Percentiles rank a stretch among this genome's conserved stretches.
Evolutionary conservation across 2,888 invertebrate species (phyloP).

Genomic region (Rhodophaea formosa): DNA sequence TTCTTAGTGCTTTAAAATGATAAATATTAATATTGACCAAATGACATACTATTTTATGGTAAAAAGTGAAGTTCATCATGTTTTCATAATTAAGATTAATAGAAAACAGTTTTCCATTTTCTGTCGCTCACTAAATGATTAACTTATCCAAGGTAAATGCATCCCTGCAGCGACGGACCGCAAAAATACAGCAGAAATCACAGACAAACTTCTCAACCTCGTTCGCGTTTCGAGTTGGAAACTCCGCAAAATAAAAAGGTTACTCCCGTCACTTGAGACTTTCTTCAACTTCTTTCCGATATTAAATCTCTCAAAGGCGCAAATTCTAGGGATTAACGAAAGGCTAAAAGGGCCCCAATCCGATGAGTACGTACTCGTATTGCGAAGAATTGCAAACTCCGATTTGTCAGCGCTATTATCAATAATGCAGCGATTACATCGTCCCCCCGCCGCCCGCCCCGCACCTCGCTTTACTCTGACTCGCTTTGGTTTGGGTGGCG

Average conservation of each 20-base stretch:
- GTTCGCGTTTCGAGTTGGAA: slow-evolving; percentile 10
- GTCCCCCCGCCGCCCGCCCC: slow-evolving; percentile 24
- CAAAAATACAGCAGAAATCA: slow-evolving; percentile 8
- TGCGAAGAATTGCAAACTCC: slow-evolving; percentile 13
- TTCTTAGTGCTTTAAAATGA: too few species aligned
- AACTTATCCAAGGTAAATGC: neutral
- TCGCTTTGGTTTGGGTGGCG: too few species aligned
- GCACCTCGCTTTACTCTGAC: neutral
- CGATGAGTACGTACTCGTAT: slow-evolving; percentile 16
- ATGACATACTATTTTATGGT: too few species aligned
- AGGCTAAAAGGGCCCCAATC: slow-evolving; percentile 17
- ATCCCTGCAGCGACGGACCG: neutral
- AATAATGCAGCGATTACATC: slow-evolving; percentile 30
- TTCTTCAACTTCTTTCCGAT: slow-evolving; percentile 17
- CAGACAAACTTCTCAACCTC: slow-evolving; percentile 18
- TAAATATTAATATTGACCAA: too few species aligned
- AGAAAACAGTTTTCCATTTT: too few species aligned
- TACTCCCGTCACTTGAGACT: slow-evolving; percentile 16
- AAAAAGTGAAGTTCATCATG: too few species aligned
- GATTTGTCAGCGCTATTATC: slow-evolving; percentile 25
- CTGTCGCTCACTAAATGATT: too few species aligned
- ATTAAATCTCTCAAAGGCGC: slow-evolving; percentile 19
- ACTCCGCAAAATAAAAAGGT: slow-evolving; percentile 15
- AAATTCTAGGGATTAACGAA: slow-evolving; percentile 18
- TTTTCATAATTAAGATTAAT: too few species aligned